Evolutionary conservation across 2,888 invertebrate species (phyloP).

Genomic region (Drosophila neotestacea): DNA sequence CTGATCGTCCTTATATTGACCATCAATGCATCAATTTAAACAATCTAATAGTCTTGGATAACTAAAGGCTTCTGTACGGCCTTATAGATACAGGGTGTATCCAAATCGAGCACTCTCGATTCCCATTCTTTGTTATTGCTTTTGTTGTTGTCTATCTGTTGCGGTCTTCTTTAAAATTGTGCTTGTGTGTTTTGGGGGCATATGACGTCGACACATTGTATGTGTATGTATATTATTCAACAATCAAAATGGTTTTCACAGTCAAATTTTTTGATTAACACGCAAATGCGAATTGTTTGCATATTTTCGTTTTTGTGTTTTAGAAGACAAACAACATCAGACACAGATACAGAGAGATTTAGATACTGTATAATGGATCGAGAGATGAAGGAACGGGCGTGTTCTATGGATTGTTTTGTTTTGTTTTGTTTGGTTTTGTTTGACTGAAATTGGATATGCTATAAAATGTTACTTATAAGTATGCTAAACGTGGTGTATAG

Average conservation of each 20-base stretch:
- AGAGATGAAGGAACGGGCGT: constrained; percentile 42
- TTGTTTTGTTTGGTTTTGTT: constrained; percentile 19
- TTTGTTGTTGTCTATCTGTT: constrained; percentile 25
- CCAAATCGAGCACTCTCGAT: constrained; percentile 13
- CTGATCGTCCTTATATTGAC: neutral
- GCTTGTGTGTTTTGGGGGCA: constrained; percentile 21
- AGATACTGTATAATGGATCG: constrained; percentile 38
- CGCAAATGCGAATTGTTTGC: constrained; percentile 80
- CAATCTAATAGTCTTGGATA: neutral
- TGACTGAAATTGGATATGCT: constrained; percentile 70
- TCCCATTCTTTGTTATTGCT: constrained; percentile 1
- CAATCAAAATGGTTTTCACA: constrained; percentile 80
- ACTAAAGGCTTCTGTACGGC: neutral
- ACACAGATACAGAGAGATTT: constrained; percentile 24
- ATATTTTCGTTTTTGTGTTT: constrained; percentile 71
- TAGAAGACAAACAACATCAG: constrained; percentile 57
- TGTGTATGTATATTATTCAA: constrained; percentile 69
- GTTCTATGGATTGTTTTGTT: constrained; percentile 49
- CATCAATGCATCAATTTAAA: neutral
- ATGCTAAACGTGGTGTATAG: constrained; percentile 50
- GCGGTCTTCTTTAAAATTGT: constrained; percentile 35
- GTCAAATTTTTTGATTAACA: constrained; percentile 81
- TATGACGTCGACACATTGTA: constrained; percentile 52
- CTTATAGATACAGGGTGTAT: constrained; percentile 31
- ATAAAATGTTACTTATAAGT: constrained; percentile 63